phyloP scores from a whole-genome alignment of 2,797 vertebrate genomes.

The Labeo calbasu region DNA sequence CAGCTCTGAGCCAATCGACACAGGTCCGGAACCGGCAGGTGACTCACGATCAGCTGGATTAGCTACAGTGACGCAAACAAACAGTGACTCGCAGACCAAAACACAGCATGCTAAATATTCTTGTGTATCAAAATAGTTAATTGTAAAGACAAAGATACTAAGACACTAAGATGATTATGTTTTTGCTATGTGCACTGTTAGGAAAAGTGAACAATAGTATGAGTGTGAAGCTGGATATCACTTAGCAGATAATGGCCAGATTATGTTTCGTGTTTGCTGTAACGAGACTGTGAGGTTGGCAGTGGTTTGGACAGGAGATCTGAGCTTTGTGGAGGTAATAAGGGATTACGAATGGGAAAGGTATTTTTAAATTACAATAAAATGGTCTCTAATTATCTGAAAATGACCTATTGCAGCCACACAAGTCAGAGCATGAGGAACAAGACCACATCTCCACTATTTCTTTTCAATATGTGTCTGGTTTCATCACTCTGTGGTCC shows the following conservation, averaged over 20 bases:
- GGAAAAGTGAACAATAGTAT: conserved; percentile 46
- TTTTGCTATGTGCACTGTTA: conserved; percentile 52
- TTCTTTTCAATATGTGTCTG: conserved; percentile 16
- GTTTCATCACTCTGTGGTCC: conserved; percentile 12
- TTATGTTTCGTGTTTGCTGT: conserved; percentile 71
- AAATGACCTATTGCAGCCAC: conserved; percentile 61
- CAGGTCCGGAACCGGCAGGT: conserved; percentile 94
- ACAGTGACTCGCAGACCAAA: neutral
- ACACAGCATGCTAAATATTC: neutral
- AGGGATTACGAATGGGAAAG: conserved; percentile 46
- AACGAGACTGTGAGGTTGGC: conserved; percentile 68
- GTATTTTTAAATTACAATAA: conserved; percentile 68
- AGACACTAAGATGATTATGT: conserved; percentile 20
- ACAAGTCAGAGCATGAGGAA: conserved; percentile 31
- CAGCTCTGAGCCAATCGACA: conserved; percentile 96
- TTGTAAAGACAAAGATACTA: conserved; percentile 3
- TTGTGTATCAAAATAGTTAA: neutral
- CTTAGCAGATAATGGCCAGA: conserved; percentile 77
- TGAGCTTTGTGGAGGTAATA: conserved; percentile 54
- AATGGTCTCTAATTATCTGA: conserved; percentile 64
- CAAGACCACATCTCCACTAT: neutral
- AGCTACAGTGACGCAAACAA: conserved; percentile 75
- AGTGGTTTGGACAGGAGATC: conserved; percentile 75
- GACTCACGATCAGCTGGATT: conserved; percentile 96
- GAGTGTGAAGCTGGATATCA: conserved; percentile 67